Evolutionary conservation across 2,113 vertebrate species (phyloP).

Genomic region (Actenoides lindsayi): DNA sequence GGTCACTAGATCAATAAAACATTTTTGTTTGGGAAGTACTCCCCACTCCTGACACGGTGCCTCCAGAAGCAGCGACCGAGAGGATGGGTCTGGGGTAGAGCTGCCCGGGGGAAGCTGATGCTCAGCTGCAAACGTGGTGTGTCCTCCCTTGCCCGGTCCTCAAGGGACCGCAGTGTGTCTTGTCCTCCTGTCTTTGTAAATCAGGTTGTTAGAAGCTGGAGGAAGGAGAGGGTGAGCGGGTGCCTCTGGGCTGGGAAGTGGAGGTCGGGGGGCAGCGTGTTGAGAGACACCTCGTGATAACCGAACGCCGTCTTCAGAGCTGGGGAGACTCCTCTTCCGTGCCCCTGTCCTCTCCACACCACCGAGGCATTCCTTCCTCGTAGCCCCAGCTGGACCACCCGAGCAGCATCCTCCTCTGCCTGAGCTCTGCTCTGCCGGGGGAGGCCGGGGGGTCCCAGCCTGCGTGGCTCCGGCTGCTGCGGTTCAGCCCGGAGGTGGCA

Average conservation of each 20-base stretch:
- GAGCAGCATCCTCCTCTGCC: background rate
- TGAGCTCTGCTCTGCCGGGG: background rate
- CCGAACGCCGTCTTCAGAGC: fast-evolving
- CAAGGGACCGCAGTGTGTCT: background rate
- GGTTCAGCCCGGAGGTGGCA: constrained; percentile 58
- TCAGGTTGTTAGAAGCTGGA: background rate
- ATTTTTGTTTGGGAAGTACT: constrained; percentile 29
- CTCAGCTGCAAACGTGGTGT: fast-evolving
- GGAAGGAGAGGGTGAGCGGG: background rate
- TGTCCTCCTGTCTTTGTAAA: background rate
- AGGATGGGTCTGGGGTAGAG: background rate
- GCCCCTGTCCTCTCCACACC: background rate
- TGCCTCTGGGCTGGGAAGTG: fast-evolving
- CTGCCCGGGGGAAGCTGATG: background rate
- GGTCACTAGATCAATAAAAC: constrained; percentile 60
- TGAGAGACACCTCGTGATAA: background rate
- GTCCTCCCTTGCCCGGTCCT: background rate
- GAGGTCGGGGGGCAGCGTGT: background rate
- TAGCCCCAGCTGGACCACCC: background rate
- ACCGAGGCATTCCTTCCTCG: background rate
- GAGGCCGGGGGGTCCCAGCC: fast-evolving
- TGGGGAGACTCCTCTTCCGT: background rate
- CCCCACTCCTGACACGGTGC: background rate
- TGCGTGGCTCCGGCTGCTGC: background rate
- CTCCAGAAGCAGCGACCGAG: background rate